Base-by-base conservation (phyloP, 2,113 vertebrate species). In the Parotia lawesii region DNA sequence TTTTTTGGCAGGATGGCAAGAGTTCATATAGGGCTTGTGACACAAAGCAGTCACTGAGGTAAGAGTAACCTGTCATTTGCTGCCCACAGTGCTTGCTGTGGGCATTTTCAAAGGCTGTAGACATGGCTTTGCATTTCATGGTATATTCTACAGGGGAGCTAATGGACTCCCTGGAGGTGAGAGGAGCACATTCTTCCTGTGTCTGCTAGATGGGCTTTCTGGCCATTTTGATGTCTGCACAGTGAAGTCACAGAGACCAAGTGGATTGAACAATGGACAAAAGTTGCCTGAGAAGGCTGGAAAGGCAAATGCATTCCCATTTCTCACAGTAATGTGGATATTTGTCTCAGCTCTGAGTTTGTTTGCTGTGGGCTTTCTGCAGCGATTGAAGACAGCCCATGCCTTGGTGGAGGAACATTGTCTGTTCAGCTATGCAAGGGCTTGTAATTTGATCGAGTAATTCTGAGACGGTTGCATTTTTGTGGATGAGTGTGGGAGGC, bases 381-480 rank as follows among this genome's bases (percentile, higher is more conserved):
- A 90, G 83, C 14, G 9, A 5, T 10, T 64, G 47, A 85, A 92
- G 85, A 70, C 56, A 50, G 69, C 35, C 23, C 10, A 3, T 72
- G 51, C 73, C n/a, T 44, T 0, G 0, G 25, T 62, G 38, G 62
- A 94, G 48, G n/a, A 87, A 24, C 15, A 11, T 38, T 73, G 37
- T 75, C 81, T 92, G 22, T 79, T 95, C 76, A 66, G 62, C 57
- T 77, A 5, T 47, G 74, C 61, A 82, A 61, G 5, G 5, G 35
- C 40, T 91, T 5, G 31, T 93, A 92, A 87, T 94, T 78, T 86
- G 94, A 93, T 85, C 65, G 28, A 40, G 56, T 71, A 67, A 51
- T 82, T 91, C 70, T 64, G 60, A 84, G 62, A 48, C 54, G 48
- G 71, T 48, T 12, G 10, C 89, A 95, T 95, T 94, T 90, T 95